Evolutionary conservation across 2,113 vertebrate species (phyloP).

Genomic region (Fregata magnificens): DNA sequence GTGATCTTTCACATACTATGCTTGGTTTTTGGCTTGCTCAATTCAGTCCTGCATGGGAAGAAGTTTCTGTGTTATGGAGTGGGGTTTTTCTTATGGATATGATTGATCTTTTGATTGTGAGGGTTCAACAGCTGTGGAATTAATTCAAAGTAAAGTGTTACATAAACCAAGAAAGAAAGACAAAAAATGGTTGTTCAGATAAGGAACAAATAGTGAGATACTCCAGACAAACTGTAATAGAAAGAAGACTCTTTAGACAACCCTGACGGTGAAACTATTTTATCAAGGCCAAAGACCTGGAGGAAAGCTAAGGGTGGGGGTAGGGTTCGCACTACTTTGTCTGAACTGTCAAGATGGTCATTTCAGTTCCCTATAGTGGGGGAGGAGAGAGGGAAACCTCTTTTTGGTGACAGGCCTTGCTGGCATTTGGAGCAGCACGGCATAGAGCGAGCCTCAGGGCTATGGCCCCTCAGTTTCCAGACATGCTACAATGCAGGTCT

Average conservation of each 20-base stretch:
- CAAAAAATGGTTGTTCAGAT: background rate
- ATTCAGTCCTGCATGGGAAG: background rate
- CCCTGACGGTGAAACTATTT: background rate
- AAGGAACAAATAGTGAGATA: background rate
- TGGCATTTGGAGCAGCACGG: accelerated
- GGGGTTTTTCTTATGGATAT: background rate
- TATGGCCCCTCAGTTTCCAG: background rate
- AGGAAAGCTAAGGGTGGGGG: background rate
- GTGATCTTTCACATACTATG: background rate
- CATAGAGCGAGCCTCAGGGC: background rate
- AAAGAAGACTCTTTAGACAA: background rate
- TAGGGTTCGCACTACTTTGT: accelerated
- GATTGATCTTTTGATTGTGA: background rate
- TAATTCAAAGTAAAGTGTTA: background rate
- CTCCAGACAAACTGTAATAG: background rate
- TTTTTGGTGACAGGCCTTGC: background rate
- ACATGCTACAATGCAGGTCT: background rate
- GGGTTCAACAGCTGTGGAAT: background rate
- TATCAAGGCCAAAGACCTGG: background rate
- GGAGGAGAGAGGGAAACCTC: background rate
- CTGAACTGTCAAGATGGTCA: background rate
- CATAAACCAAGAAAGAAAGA: background rate
- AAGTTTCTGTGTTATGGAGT: background rate
- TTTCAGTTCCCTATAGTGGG: background rate
- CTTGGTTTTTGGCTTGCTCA: background rate